Percentiles rank a stretch among this genome's conserved stretches.
phyloP scores from a whole-genome alignment of 92 coral and sea anemone genomes.

The Palythoa caribaeorum region DNA sequence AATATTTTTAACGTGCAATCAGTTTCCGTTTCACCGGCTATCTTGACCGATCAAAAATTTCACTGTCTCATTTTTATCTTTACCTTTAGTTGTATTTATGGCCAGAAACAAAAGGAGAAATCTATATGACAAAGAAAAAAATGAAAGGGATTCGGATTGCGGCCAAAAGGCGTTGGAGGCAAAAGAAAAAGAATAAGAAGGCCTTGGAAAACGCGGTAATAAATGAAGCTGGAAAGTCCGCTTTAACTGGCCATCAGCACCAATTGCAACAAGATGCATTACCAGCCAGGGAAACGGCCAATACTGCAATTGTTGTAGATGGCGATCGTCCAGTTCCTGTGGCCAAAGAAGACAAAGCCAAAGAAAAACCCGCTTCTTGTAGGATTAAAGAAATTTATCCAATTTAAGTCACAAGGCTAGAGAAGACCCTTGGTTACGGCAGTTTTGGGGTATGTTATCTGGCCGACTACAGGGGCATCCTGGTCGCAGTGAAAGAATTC shows the following conservation, averaged over 20 bases:
- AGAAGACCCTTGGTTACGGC: slow-evolving; percentile 49
- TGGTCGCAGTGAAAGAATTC: slow-evolving; percentile 51
- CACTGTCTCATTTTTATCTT: not conserved
- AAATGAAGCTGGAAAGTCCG: slow-evolving; percentile 11
- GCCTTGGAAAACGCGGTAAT: not conserved
- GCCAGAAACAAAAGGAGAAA: slow-evolving; percentile 47
- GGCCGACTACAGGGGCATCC: slow-evolving; percentile 58
- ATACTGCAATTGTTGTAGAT: not conserved
- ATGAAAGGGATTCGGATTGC: slow-evolving; percentile 17
- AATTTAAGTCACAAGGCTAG: slow-evolving; percentile 27
- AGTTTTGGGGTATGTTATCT: slow-evolving; percentile 65
- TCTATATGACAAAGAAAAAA: slow-evolving; percentile 3
- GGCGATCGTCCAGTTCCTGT: not conserved
- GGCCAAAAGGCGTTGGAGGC: slow-evolving; percentile 39
- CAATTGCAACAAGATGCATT: not conserved
- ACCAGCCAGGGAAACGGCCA: not conserved
- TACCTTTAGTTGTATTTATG: slow-evolving; percentile 17
- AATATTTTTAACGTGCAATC: not conserved
- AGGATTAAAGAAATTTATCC: slow-evolving; percentile 20
- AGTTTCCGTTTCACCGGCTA: not conserved
- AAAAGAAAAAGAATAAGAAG: not conserved
- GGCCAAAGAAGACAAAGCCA: not conserved
- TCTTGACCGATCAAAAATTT: not conserved
- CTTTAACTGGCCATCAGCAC: not conserved
- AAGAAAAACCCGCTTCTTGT: slow-evolving; percentile 20